Evolutionary conservation across 2,888 invertebrate genomes (phyloP).

Genomic region (Caenorhabditis auriculariae): DNA sequence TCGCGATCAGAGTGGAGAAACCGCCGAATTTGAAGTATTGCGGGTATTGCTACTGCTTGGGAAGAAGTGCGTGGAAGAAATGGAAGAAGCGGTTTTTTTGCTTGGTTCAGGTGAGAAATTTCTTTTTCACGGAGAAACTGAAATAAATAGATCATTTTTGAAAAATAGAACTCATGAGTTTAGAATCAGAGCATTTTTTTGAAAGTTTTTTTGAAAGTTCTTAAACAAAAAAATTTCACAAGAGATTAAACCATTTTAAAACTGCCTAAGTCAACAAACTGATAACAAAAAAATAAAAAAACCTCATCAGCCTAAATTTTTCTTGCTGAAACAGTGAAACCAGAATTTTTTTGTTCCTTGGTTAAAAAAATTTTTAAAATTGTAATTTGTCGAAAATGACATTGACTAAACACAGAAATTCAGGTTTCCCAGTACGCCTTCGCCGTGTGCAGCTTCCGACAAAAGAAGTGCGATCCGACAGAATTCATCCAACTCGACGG

Average conservation of each 20-base stretch:
- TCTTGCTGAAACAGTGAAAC: no score
- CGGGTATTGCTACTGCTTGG: slow-evolving; percentile 72
- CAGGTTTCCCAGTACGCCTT: slow-evolving; percentile 93
- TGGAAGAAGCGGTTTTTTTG: slow-evolving; percentile 99
- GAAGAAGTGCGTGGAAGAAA: slow-evolving; percentile 97
- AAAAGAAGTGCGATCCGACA: slow-evolving; percentile 97
- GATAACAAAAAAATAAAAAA: no score
- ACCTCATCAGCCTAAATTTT: no score
- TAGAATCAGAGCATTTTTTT: no score
- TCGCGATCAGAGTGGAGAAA: slow-evolving; percentile 92
- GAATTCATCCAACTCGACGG: slow-evolving; percentile 99
- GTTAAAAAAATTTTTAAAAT: neutral
- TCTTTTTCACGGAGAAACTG: slow-evolving; percentile 4
- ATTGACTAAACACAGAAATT: slow-evolving; percentile 7
- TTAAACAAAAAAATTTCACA: no score
- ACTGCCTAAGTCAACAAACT: no score
- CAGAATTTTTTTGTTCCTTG: no score
- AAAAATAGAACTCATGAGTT: no score
- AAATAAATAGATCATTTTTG: no score
- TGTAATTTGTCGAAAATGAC: neutral
- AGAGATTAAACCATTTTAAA: no score
- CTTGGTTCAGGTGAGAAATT: slow-evolving; percentile 80
- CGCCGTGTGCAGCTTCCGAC: slow-evolving; percentile 98
- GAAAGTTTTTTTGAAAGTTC: no score
- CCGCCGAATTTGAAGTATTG: slow-evolving; percentile 99